Percentiles rank a stretch among this genome's conserved stretches.
phyloP scores from a whole-genome alignment of 2,888 invertebrate species.

The Selenia dentaria region DNA sequence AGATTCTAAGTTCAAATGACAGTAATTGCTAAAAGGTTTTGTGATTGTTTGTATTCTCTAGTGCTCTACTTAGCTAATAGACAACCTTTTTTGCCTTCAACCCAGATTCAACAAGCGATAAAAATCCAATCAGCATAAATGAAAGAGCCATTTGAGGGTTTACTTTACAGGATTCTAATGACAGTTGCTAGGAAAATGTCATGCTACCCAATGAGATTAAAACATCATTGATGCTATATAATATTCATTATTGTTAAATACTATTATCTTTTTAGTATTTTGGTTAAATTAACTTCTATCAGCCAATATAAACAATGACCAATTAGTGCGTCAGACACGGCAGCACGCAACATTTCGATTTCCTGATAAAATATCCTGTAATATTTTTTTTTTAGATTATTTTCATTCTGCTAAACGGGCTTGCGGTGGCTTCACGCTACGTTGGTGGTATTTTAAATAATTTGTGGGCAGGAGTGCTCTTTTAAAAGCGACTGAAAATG shows the following conservation, averaged over 20 bases:
- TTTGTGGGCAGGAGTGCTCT: conserved; percentile 41
- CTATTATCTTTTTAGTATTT: not conserved
- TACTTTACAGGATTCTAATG: too few relatives aligned
- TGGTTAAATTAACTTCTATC: conserved; percentile 26
- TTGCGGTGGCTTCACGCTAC: conserved; percentile 53
- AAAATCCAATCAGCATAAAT: too few relatives aligned
- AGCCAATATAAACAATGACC: conserved; percentile 16
- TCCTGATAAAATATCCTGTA: conserved; percentile 18
- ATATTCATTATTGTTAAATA: not conserved
- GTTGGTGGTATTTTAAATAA: conserved; percentile 47
- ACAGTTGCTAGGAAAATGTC: too few relatives aligned
- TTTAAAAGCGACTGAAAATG: conserved; percentile 53
- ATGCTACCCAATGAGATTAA: too few relatives aligned
- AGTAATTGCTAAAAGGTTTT: too few relatives aligned
- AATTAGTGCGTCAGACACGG: conserved; percentile 11
- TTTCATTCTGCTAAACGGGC: conserved; percentile 53
- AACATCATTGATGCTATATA: too few relatives aligned
- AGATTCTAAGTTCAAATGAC: too few relatives aligned
- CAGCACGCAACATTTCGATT: conserved; percentile 9
- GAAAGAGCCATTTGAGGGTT: too few relatives aligned
- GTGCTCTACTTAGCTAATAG: too few relatives aligned
- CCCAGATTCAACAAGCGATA: too few relatives aligned
- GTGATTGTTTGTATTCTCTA: too few relatives aligned
- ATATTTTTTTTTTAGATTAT: conserved; percentile 65
- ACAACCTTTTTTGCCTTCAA: too few relatives aligned